Evolutionary conservation across 2,888 invertebrate genomes (phyloP).

Genomic region (Orgyia antiqua): DNA sequence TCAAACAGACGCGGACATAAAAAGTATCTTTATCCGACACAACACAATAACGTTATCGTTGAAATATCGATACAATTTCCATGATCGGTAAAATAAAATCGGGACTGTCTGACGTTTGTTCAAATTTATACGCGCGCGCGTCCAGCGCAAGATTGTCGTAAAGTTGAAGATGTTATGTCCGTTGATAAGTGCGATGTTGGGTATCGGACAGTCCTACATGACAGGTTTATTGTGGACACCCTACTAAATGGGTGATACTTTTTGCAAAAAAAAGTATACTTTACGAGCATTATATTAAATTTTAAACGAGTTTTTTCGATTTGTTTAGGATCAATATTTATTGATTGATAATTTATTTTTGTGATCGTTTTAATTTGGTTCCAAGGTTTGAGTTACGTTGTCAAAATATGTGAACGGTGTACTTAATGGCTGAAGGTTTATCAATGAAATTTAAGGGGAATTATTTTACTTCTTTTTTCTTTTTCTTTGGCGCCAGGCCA

Average conservation of each 20-base stretch:
- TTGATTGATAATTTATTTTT: conserved; percentile 19
- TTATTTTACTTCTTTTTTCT: background rate
- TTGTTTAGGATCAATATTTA: conserved; percentile 21
- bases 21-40: conserved; percentile 55
- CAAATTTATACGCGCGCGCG: conserved; percentile 62
- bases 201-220: conserved; percentile 59
- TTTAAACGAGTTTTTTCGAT: conserved; percentile 23
- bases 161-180: conserved; percentile 72
- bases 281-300: conserved; percentile 25
- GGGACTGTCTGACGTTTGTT: conserved; percentile 62
- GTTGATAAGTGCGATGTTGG: conserved; percentile 69
- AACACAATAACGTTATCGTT: conserved; percentile 67
- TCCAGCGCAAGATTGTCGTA: conserved; percentile 65
- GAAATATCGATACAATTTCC: conserved; percentile 75
- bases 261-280: conserved; percentile 32
- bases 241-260: conserved; percentile 53
- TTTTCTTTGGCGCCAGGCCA: background rate
- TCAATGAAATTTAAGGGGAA: background rate
- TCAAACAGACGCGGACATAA: conserved; percentile 57
- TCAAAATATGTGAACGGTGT: conserved; percentile 8
- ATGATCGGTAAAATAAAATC: conserved; percentile 74
- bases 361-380: conserved; percentile 13
- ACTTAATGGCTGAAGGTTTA: conserved; percentile 7
- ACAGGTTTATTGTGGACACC: conserved; percentile 74
- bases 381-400: conserved; percentile 7